Conservation (phyloP, 2,888 invertebrate genomes). For the Drosophila paranaensis region DNA sequence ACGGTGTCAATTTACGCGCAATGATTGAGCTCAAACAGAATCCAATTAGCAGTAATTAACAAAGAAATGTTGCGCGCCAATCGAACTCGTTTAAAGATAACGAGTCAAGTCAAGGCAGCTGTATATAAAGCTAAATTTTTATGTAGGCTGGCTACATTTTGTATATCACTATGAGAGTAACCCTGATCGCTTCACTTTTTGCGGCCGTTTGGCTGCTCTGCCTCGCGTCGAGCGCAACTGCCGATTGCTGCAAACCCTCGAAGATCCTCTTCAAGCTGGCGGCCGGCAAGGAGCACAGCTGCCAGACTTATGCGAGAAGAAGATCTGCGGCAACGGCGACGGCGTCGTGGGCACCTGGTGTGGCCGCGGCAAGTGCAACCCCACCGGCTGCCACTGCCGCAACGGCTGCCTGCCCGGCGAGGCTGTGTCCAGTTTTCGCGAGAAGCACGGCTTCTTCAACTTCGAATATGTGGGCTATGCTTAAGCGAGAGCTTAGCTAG, state of each 20-base stretch:
- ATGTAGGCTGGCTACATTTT: background rate
- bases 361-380: conserved; percentile 47
- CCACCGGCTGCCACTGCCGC: conserved; percentile 40
- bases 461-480: conserved; percentile 39
- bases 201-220: conserved; percentile 26
- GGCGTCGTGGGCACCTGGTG: conserved; percentile 42
- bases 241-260: conserved; percentile 49
- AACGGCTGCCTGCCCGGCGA: conserved; percentile 38
- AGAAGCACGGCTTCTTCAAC: conserved; percentile 42
- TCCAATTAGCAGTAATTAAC: conserved; percentile 19
- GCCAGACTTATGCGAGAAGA: conserved; percentile 45
- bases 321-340: conserved; percentile 42
- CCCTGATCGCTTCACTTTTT: background rate
- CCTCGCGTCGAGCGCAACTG: conserved; percentile 13
- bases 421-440: conserved; percentile 21
- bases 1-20: background rate
- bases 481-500: background rate
- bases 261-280: conserved; percentile 44
- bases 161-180: conserved; percentile 8
- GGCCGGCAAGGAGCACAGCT: conserved; percentile 6
- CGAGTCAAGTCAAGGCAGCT: background rate
- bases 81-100: background rate
- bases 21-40: background rate
- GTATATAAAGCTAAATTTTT: conserved; percentile 6
- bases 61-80: background rate